Conservation (phyloP, 2,888 invertebrate species). For the Entomobrya proxima region DNA sequence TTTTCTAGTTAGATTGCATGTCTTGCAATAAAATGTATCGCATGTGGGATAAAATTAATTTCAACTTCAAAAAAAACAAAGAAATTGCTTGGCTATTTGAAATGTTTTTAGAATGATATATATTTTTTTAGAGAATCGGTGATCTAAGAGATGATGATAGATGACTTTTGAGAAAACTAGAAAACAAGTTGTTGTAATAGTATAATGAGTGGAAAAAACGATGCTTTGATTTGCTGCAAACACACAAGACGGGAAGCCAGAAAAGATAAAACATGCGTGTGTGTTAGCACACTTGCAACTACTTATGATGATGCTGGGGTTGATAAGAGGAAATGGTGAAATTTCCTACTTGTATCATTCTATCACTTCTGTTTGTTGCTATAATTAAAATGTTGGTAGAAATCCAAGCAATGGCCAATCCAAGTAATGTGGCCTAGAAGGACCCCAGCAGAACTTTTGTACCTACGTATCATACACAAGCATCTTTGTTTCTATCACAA, state of each 20-base stretch:
- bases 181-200: not conserved
- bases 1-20: not conserved
- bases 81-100: too few species aligned
- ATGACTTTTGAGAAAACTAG: too few species aligned
- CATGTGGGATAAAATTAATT: too few species aligned
- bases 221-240: not conserved
- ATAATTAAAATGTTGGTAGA: too few species aligned
- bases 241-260: not conserved
- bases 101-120: too few species aligned
- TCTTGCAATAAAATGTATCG: not conserved
- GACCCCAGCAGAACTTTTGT: too few species aligned
- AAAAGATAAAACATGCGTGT: not conserved
- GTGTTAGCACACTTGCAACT: not conserved
- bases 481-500: not conserved
- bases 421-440: too few species aligned
- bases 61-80: too few species aligned
- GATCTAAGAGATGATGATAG: too few species aligned
- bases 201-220: not conserved
- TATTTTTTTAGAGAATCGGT: too few species aligned
- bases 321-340: not conserved
- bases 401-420: too few species aligned
- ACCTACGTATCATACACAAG: not conserved
- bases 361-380: too few species aligned
- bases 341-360: not conserved
- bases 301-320: not conserved